Base-by-base conservation (phyloP, 1,140 invertebrate genomes). In the Oreohelix idahoensis region DNA sequence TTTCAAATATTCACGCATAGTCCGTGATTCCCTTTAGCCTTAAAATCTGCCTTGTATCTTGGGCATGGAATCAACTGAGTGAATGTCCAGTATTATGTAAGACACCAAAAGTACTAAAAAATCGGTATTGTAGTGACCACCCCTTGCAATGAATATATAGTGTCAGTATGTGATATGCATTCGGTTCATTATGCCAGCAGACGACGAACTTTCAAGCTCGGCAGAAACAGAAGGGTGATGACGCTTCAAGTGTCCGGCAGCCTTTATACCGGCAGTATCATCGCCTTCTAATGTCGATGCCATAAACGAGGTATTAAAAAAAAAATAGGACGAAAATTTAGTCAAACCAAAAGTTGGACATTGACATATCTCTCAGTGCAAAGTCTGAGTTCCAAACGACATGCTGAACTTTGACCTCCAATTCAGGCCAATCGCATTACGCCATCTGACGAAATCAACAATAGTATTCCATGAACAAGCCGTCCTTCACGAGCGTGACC, bases 401-500 rank as follows among this genome's bases (percentile, higher is more conserved):
- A 23, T 11, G 26, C 23, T 58, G 53, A 58, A 66, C 63, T 17
- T 0, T 66, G 63, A 66, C 63, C n/a, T 17, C 63, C 1, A 66
- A 32, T 66, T 66, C 29, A 32, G 29, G 32, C 63, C 63, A 66
- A 32, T 66, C 63, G 63, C 11, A 5, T n/a, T 29, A 39, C 11
- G 23, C 1, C 36, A 39, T 38, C 39, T 73, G 20, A 5, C 0
- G 23, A 42, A 35, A 35, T 71, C 69, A 71, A 39, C 38, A 36
- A 8, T n/a, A 36, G 69, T 71, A 36, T 71, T 36, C 69, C 10
- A 71, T 23, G 53, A 58, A 20, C 26, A 58, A 36, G 1, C 49
- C 23, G 49, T 23, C 49, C 75, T 49, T 53, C 75, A 77, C 8
- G 5, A 29, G 8, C 17, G 5, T 77, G 75, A 77, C 75, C 75